Evolutionary conservation across 2,797 vertebrate genomes (phyloP).

Genomic region (Helarctos malayanus): DNA sequence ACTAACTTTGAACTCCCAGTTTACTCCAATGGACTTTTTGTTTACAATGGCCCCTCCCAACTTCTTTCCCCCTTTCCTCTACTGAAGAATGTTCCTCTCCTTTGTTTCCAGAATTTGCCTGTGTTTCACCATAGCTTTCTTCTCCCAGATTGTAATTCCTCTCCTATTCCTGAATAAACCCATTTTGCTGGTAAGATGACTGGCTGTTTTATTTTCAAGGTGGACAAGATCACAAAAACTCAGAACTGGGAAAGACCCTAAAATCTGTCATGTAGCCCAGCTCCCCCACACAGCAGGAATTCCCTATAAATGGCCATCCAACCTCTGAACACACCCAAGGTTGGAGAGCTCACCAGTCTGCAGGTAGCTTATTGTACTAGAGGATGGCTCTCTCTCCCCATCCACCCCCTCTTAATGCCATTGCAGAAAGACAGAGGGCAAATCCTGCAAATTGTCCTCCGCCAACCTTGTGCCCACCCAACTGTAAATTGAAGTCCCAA

Average conservation of each 20-base stretch:
- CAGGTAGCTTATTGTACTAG: not conserved
- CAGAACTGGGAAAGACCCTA: not conserved
- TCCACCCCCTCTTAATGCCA: not conserved
- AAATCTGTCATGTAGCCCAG: not conserved
- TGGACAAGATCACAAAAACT: conserved; percentile 28
- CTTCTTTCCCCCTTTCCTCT: not conserved
- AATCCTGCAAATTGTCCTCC: not conserved
- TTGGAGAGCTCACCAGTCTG: not conserved
- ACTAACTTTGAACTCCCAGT: not conserved
- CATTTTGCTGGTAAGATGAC: not conserved
- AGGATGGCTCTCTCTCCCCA: not conserved
- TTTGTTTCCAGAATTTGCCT: not conserved
- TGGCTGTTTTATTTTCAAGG: not conserved
- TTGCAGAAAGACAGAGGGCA: not conserved
- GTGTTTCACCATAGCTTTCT: not conserved
- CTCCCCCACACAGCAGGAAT: not conserved
- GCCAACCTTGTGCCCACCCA: not conserved
- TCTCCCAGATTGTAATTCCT: not conserved
- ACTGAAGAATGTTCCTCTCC: not conserved
- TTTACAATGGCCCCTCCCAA: not conserved
- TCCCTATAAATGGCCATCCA: not conserved
- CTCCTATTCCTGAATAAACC: not conserved
- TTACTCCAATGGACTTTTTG: not conserved
- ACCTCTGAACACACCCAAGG: not conserved
- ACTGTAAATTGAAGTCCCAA: not conserved